Conservation (phyloP, 2,888 invertebrate genomes). For the Brachyopa scutellaris region DNA sequence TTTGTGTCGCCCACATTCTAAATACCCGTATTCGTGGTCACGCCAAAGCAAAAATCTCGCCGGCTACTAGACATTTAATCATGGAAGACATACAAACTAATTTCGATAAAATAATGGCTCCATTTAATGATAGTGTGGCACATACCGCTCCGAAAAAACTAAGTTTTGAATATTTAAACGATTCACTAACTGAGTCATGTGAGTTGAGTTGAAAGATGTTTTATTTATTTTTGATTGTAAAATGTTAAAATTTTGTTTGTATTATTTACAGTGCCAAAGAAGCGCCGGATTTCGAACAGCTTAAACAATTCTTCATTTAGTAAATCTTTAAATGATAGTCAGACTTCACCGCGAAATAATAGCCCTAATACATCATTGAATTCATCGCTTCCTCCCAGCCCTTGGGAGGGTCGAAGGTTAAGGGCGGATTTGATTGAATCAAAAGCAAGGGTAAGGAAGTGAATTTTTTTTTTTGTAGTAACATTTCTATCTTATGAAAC, state of each 20-base stretch:
- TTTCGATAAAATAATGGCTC: constrained; percentile 80
- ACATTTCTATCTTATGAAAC: no score
- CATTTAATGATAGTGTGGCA: constrained; percentile 78
- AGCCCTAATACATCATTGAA: constrained; percentile 64
- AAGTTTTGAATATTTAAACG: constrained; percentile 77
- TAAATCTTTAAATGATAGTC: constrained; percentile 73
- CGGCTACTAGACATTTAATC: constrained; percentile 23
- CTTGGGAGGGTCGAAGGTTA: constrained; percentile 86
- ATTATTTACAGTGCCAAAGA: constrained; percentile 77
- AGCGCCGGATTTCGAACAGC: constrained; percentile 76
- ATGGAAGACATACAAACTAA: constrained; percentile 81
- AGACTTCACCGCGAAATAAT: constrained; percentile 10
- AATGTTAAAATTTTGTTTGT: background rate
- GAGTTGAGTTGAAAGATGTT: constrained; percentile 47
- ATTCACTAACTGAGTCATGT: constrained; percentile 77
- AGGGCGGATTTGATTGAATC: constrained; percentile 87
- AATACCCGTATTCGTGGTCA: no score
- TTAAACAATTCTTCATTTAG: constrained; percentile 72
- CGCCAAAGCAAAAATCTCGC: background rate
- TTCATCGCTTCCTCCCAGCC: constrained; percentile 77
- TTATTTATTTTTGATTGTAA: background rate
- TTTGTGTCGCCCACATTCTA: no score
- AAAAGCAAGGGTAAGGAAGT: constrained; percentile 83
- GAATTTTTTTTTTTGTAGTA: background rate
- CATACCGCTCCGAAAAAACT: constrained; percentile 80